Percentiles rank a stretch among this genome's conserved stretches.
These are phyloP conservation scores for Aphidius colemani DNA, from an alignment of 2,888 invertebrate species.

Conservation along the genomic window DNA sequence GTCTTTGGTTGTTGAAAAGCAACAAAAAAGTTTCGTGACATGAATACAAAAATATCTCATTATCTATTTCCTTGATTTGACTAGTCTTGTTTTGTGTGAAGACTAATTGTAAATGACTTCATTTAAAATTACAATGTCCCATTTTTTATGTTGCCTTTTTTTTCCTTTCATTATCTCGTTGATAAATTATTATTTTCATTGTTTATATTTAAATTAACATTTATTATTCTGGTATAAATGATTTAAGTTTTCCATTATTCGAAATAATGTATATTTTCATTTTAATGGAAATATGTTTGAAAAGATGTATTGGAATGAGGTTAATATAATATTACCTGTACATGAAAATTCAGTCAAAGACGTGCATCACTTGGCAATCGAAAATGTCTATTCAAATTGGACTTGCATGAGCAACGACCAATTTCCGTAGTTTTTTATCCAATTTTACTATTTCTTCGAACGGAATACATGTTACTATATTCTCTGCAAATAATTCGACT, in stretches of 20 bases:
- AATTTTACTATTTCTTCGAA: too few relatives aligned
- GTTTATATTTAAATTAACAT: slow-evolving; percentile 3
- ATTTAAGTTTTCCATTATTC: background rate
- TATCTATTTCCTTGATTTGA: slow-evolving; percentile 8
- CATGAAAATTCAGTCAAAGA: too few relatives aligned
- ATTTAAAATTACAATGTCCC: slow-evolving; percentile 7
- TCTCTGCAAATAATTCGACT: too few relatives aligned
- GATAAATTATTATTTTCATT: slow-evolving; percentile 6
- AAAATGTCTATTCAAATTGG: too few relatives aligned
- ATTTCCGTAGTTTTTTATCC: too few relatives aligned
- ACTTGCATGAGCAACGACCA: too few relatives aligned
- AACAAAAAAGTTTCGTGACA: slow-evolving; percentile 13
- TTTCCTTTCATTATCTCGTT: background rate
- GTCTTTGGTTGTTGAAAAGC: background rate
- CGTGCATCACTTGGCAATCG: too few relatives aligned
- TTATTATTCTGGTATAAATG: background rate
- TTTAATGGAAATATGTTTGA: background rate
- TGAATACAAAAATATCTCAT: slow-evolving; percentile 17
- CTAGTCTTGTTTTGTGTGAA: slow-evolving; percentile 8
- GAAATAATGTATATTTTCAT: too few relatives aligned
- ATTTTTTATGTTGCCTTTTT: background rate
- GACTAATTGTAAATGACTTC: slow-evolving; percentile 12
- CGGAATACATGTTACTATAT: too few relatives aligned
- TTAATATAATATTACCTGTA: too few relatives aligned
- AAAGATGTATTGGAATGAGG: too few relatives aligned